A percentile compares a stretch with the other conserved stretches of the same genome.
phyloP scores from a whole-genome alignment of 2,888 invertebrate genomes.

The Cerceris ruficornis region DNA sequence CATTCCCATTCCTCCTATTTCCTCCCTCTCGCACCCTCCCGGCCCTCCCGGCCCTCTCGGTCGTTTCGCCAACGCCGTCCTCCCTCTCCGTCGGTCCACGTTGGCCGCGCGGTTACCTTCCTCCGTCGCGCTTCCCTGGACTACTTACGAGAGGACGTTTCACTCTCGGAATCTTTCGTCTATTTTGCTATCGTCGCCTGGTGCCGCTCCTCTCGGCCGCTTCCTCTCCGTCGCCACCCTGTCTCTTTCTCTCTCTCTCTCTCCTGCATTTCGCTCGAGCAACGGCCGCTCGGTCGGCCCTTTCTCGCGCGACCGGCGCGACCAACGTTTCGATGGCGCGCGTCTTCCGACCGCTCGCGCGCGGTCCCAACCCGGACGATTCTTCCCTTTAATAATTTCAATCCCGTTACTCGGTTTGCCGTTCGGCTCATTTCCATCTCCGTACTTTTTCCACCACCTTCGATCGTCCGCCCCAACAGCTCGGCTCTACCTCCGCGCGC shows the following conservation, averaged over 20 bases:
- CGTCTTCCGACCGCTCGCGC: no score
- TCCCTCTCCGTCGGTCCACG: not conserved
- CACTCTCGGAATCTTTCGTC: constrained; percentile 44
- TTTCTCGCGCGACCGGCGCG: no score
- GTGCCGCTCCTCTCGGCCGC: not conserved
- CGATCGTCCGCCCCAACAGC: not conserved
- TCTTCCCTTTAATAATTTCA: not conserved
- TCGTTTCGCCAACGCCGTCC: constrained; percentile 29
- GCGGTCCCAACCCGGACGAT: no score
- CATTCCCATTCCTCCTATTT: not conserved
- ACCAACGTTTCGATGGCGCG: no score
- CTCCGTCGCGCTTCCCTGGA: constrained; percentile 20
- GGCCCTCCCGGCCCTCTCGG: constrained; percentile 19
- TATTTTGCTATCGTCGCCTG: constrained; percentile 9
- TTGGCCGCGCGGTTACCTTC: not conserved
- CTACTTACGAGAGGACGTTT: constrained; percentile 35
- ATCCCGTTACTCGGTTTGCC: not conserved
- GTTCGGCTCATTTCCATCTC: not conserved
- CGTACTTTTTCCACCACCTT: not conserved
- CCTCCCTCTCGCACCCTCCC: not conserved
- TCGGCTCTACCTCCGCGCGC: not conserved
- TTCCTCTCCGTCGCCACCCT: not conserved
- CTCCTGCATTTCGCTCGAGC: no score
- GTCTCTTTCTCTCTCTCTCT: no score
- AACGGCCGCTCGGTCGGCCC: no score